Conservation (phyloP, 2,888 invertebrate species). For the Sylvicola cinctus region DNA sequence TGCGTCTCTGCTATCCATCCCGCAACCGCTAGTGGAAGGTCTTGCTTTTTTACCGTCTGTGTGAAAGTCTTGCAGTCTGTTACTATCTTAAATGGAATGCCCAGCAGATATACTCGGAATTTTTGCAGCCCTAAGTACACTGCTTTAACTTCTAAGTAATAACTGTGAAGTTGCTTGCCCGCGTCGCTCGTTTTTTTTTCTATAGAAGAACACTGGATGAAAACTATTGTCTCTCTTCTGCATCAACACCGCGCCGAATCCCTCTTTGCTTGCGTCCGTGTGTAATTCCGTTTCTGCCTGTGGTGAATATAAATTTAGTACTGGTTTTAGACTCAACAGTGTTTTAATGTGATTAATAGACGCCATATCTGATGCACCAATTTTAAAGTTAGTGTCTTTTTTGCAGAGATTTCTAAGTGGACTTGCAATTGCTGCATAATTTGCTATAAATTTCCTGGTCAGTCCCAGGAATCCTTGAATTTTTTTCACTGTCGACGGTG, state of each 20-base stretch:
- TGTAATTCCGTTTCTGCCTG: too few species aligned
- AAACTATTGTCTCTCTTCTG: constrained; percentile 9
- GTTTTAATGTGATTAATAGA: too few species aligned
- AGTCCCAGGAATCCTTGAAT: too few species aligned
- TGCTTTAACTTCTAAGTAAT: constrained; percentile 16
- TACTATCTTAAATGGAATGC: constrained; percentile 10
- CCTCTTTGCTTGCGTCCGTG: constrained; percentile 13
- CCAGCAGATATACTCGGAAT: constrained; percentile 13
- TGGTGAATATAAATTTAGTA: too few species aligned
- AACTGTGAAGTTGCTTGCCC: constrained; percentile 13
- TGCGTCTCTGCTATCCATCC: constrained; percentile 15
- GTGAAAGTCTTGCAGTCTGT: constrained; percentile 13
- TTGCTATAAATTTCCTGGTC: too few species aligned
- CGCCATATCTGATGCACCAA: too few species aligned
- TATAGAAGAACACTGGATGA: constrained; percentile 12
- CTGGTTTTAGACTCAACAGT: too few species aligned
- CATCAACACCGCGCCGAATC: constrained; percentile 12
- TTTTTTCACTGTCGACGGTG: too few species aligned
- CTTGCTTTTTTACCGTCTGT: constrained; percentile 12
- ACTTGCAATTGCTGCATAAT: too few species aligned
- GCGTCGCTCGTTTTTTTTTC: constrained; percentile 12
- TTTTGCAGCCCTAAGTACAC: constrained; percentile 12
- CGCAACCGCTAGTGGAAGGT: constrained; percentile 13
- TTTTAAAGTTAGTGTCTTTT: too few species aligned
- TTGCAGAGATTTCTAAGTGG: too few species aligned